phyloP scores from a whole-genome alignment of 2,888 invertebrate species.

The Slavum lentiscoides region DNA sequence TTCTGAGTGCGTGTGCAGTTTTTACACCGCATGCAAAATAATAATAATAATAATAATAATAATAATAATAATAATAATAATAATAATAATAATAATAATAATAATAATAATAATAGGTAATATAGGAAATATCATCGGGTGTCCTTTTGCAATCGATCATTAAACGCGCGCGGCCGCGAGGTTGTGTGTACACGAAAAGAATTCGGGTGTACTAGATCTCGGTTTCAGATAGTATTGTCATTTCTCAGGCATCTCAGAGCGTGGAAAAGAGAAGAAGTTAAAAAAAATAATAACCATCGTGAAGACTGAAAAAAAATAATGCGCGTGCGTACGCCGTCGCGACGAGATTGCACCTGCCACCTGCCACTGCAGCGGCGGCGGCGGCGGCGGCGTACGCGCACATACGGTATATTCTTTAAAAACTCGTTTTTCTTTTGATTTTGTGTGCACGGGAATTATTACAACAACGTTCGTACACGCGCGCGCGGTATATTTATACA shows the following conservation, averaged over 20 bases:
- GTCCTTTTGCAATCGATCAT: constrained; percentile 43
- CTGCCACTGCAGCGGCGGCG: constrained; percentile 31
- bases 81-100: too few species aligned
- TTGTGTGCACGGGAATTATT: constrained; percentile 50
- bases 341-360: constrained; percentile 51
- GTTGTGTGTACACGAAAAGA: constrained; percentile 3
- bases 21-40: too few species aligned
- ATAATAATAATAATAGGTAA: too few species aligned
- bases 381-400: constrained; percentile 14
- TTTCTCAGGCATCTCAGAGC: constrained; percentile 1
- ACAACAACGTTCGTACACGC: not conserved
- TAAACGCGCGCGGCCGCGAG: constrained; percentile 24
- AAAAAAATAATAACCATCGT: constrained; percentile 9
- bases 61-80: too few species aligned
- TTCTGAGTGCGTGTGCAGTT: too few species aligned
- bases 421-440: constrained; percentile 51
- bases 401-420: constrained; percentile 47
- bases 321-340: constrained; percentile 23
- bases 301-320: not conserved
- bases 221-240: constrained; percentile 51
- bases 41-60: too few species aligned
- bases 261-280: not conserved
- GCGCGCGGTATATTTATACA: not conserved
- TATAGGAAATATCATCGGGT: not conserved
- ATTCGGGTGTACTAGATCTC: constrained; percentile 48